These are phyloP conservation scores for Carpatolechia fugitivella DNA, from an alignment of 2,888 invertebrate species.

Conservation along the genomic window DNA sequence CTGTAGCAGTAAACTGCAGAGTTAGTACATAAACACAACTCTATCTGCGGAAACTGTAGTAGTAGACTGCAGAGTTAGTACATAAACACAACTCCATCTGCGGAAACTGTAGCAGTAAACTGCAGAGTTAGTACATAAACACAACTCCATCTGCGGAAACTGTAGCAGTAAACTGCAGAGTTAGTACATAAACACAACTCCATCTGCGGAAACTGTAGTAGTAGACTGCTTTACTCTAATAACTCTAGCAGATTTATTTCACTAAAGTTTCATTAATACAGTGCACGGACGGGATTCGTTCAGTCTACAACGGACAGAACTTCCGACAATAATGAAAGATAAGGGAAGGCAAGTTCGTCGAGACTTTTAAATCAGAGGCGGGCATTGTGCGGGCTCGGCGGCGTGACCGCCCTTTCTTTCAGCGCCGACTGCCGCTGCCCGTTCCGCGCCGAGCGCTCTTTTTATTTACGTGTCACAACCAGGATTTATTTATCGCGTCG, in stretches of 20 bases:
- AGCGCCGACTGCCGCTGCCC: constrained; percentile 29
- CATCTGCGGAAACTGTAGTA: neutral
- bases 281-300: constrained; percentile 33
- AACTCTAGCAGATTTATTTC: constrained; percentile 28
- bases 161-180: too few species aligned
- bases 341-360: constrained; percentile 57
- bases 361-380: constrained; percentile 56
- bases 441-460: constrained; percentile 60
- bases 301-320: constrained; percentile 44
- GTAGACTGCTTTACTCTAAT: constrained; percentile 5
- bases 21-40: neutral
- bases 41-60: neutral
- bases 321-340: constrained; percentile 61
- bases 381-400: constrained; percentile 57
- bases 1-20: too few species aligned
- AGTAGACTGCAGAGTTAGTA: neutral
- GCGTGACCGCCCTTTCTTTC: constrained; percentile 63
- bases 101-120: too few species aligned
- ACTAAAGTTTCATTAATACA: constrained; percentile 29
- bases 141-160: too few species aligned
- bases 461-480: constrained; percentile 66
- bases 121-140: too few species aligned
- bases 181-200: neutral
- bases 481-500: constrained; percentile 66
- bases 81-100: too few species aligned